These are phyloP conservation scores for Chaenocephalus aceratus DNA, from an alignment of 2,113 vertebrate species.

Conservation along the genomic window DNA sequence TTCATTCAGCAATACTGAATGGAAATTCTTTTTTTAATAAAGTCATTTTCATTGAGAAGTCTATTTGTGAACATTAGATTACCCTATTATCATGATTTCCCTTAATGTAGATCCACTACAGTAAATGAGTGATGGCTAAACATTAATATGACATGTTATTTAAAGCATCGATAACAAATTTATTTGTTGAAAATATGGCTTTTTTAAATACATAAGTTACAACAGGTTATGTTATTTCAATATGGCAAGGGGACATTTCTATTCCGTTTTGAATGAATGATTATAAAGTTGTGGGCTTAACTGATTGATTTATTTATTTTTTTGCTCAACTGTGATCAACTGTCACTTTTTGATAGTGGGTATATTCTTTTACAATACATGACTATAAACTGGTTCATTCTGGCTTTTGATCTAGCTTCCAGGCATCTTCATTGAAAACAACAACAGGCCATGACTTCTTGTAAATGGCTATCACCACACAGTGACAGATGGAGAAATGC, in stretches of 20 bases:
- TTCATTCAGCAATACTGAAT: not conserved
- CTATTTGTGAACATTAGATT: not conserved
- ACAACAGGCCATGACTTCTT: conserved; percentile 34
- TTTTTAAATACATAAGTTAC: not conserved
- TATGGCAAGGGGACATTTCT: not conserved
- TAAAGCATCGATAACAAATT: not conserved
- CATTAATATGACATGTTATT: not conserved
- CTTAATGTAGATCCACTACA: not conserved
- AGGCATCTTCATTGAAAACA: not conserved
- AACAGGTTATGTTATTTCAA: not conserved
- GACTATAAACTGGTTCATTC: conserved; percentile 6
- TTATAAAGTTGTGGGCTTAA: not conserved
- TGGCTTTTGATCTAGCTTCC: conserved; percentile 19
- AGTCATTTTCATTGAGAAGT: not conserved
- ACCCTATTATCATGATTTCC: not conserved
- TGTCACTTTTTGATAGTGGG: not conserved
- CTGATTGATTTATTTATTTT: not conserved
- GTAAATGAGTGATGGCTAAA: not conserved
- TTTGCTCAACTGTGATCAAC: not conserved
- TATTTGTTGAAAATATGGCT: not conserved
- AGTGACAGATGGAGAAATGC: conserved; percentile 48
- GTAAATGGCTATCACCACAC: conserved; percentile 17
- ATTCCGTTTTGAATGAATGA: not conserved
- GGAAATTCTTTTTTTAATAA: not conserved
- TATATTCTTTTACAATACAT: not conserved